Conservation (phyloP, 2,888 invertebrate species). For the Argynnis bischoffii region DNA sequence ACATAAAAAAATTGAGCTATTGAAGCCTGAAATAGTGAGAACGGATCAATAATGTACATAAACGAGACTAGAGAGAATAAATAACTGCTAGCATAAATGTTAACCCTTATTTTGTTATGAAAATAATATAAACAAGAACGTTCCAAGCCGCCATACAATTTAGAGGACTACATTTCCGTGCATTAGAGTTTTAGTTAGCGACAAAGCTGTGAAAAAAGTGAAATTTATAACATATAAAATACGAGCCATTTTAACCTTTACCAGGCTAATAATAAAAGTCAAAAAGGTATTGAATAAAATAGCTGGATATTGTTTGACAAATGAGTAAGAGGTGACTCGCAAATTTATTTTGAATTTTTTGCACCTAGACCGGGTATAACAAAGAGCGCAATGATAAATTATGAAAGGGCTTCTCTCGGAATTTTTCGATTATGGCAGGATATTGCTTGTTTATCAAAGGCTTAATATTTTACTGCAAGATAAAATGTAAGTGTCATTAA, state of each 20-base stretch:
- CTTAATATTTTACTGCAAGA: constrained; percentile 37
- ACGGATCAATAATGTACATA: too few species aligned
- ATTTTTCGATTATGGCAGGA: constrained; percentile 56
- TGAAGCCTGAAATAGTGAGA: too few species aligned
- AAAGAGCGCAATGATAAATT: constrained; percentile 68
- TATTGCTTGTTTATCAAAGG: constrained; percentile 44
- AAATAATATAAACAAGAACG: neutral
- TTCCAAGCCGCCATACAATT: constrained; percentile 19
- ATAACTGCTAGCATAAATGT: too few species aligned
- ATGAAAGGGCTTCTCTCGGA: constrained; percentile 54
- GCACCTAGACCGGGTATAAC: constrained; percentile 62
- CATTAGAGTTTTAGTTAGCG: constrained; percentile 61
- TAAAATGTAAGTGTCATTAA: neutral
- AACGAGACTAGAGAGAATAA: too few species aligned
- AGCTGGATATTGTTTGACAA: constrained; percentile 66
- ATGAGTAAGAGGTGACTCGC: constrained; percentile 71
- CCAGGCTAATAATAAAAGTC: constrained; percentile 34
- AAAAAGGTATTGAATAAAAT: constrained; percentile 42
- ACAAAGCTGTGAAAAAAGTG: constrained; percentile 47
- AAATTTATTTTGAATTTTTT: constrained; percentile 70
- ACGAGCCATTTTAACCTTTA: constrained; percentile 44
- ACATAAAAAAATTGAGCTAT: too few species aligned
- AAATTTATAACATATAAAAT: constrained; percentile 17
- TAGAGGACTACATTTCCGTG: constrained; percentile 58
- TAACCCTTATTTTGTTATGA: neutral